These are phyloP conservation scores for Drosophila hydei DNA, from an alignment of 1,140 invertebrate genomes.

Conservation along the genomic window DNA sequence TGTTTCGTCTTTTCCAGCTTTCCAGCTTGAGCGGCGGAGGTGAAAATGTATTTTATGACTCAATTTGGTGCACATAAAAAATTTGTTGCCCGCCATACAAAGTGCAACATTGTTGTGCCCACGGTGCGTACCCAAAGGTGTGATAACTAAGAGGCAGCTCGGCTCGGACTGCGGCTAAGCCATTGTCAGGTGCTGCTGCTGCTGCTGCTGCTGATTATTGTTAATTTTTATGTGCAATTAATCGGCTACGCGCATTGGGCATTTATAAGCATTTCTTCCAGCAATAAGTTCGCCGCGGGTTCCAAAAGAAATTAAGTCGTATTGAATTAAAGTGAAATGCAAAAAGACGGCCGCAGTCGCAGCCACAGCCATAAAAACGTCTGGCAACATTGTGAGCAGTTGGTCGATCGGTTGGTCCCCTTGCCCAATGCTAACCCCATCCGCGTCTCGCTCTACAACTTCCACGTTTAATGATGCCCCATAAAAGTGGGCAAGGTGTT, in stretches of 20 bases:
- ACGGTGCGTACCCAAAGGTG: slow-evolving; percentile 54
- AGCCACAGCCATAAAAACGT: slow-evolving; percentile 42
- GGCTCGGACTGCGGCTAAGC: not conserved
- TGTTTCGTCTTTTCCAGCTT: slow-evolving; percentile 2
- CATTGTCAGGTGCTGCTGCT: slow-evolving; percentile 42
- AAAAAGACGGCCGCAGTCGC: slow-evolving; percentile 48
- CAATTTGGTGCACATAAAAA: slow-evolving; percentile 80
- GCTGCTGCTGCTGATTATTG: slow-evolving; percentile 59
- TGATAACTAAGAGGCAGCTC: slow-evolving; percentile 43
- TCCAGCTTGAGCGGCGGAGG: slow-evolving; percentile 29
- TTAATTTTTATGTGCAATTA: slow-evolving; percentile 82
- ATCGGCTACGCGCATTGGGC: slow-evolving; percentile 78
- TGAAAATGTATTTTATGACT: slow-evolving; percentile 79
- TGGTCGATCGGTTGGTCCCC: not conserved
- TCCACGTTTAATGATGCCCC: slow-evolving; percentile 43
- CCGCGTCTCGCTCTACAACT: slow-evolving; percentile 6
- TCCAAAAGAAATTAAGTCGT: slow-evolving; percentile 73
- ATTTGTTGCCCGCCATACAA: slow-evolving; percentile 62
- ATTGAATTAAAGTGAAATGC: slow-evolving; percentile 80
- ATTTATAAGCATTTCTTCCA: slow-evolving; percentile 76
- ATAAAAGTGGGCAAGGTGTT: slow-evolving; percentile 78
- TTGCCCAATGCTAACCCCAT: not conserved
- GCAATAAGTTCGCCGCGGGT: slow-evolving; percentile 31
- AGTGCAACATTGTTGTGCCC: slow-evolving; percentile 68
- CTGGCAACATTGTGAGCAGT: slow-evolving; percentile 60